A percentile compares a stretch with the other conserved stretches of the same genome.
These are phyloP conservation scores for Streptopelia turtur DNA, from an alignment of 2,797 vertebrate species.

Conservation along the genomic window DNA sequence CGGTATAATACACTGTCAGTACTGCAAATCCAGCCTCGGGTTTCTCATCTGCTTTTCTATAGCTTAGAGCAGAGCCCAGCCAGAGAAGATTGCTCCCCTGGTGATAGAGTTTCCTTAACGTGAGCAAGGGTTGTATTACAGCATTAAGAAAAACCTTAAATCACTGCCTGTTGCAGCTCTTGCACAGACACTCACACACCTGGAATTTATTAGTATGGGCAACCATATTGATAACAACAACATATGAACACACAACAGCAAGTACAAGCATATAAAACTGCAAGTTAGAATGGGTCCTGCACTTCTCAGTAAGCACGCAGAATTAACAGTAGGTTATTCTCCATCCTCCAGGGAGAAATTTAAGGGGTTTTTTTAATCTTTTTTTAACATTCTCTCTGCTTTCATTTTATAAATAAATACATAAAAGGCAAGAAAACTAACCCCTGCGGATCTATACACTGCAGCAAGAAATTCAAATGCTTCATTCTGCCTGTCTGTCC, in stretches of 20 bases:
- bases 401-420: not conserved
- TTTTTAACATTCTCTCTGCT: not conserved
- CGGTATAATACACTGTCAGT: not conserved
- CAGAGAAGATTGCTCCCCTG: slow-evolving; percentile 23
- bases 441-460: not conserved
- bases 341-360: not conserved
- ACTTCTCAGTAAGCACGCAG: not conserved
- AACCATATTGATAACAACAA: not conserved
- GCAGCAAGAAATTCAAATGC: not conserved
- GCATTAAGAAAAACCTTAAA: slow-evolving; percentile 42
- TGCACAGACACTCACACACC: not conserved
- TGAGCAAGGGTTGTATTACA: slow-evolving; percentile 47
- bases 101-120: slow-evolving; percentile 44
- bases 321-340: not conserved
- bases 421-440: not conserved
- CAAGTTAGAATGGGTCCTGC: not conserved
- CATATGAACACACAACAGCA: not conserved
- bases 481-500: not conserved
- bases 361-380: not conserved
- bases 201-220: not conserved
- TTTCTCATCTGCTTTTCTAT: not conserved
- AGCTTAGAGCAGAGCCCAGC: slow-evolving; percentile 32
- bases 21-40: not conserved
- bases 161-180: not conserved
- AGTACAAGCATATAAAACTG: not conserved